These are phyloP conservation scores for Loriculus beryllinus DNA, from an alignment of 2,797 vertebrate genomes.

Conservation along the genomic window DNA sequence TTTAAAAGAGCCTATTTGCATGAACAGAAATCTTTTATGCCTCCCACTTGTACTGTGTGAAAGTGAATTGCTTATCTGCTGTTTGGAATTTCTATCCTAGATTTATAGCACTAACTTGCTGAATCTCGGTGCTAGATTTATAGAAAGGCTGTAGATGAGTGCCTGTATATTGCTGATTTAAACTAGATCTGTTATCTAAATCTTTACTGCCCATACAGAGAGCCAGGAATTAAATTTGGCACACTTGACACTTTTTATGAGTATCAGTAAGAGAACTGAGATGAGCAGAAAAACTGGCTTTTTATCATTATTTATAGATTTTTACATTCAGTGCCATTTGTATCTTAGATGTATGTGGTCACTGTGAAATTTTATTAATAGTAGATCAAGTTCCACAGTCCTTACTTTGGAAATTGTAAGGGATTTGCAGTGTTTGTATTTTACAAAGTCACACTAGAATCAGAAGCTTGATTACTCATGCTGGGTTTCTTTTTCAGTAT, in stretches of 20 bases:
- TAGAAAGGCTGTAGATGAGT: not conserved
- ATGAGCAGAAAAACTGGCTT: not conserved
- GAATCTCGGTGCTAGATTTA: not conserved
- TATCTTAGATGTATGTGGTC: not conserved
- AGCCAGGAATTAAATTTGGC: slow-evolving; percentile 15
- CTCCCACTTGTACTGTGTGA: not conserved
- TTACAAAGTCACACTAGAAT: not conserved
- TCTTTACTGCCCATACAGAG: slow-evolving; percentile 14
- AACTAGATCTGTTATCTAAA: not conserved
- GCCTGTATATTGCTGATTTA: not conserved
- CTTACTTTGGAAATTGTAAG: not conserved
- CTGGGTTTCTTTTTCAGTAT: not conserved
- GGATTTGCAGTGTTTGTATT: not conserved
- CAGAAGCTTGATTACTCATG: not conserved
- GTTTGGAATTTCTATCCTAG: not conserved
- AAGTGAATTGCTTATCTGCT: not conserved
- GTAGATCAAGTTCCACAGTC: not conserved
- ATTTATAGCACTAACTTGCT: not conserved
- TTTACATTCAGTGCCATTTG: not conserved
- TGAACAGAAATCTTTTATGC: not conserved
- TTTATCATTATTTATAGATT: not conserved
- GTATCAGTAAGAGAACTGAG: not conserved
- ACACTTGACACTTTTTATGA: not conserved
- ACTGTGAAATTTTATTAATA: not conserved
- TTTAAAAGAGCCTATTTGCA: not conserved